Base-by-base conservation (phyloP, 2,888 invertebrate genomes). In the Hermodice carunculata region DNA sequence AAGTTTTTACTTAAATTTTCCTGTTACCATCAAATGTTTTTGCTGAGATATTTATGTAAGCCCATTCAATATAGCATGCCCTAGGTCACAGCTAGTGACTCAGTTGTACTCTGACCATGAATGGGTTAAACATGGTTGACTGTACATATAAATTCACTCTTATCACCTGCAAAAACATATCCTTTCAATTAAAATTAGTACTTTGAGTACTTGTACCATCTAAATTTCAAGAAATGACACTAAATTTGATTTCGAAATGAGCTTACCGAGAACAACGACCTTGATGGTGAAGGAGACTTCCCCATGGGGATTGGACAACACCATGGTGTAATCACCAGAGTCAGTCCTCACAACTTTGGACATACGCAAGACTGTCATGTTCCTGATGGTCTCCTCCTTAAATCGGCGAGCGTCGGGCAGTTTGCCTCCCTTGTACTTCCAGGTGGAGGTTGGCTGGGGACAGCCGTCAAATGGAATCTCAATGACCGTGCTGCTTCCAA, bases 231-330 rank as follows among this genome's bases (percentile, higher is more conserved):
- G 44, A n/a, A 19, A 44, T 14, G 19, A 46, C 22, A 14, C 32
- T 46, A 8, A 24, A 19, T 28, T 26, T 11, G 11, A 5, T 8
- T 8, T 24, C 11, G 8, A 57, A 19, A 28, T 19, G 28, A 8
- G 94, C 88, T 74, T 90, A 90, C 84, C 91, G 92, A 64, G 63
- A 22, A 71, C 70, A 24, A 49, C 63, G 28, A 70, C 62, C 29
- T 65, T 61, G 43, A 68, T 49, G 44, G 54, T 74, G 54, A 61
- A 54, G 1, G 43, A 58, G 46, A 49, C 48, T 31, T 65, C 64
- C 44, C 67, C 74, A 49, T 66, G 58, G 31, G 69, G 72, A 52
- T 74, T 75, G 49, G 61, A 57, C 29, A 75, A 37, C 19, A 48
- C 46, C 31, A 65, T 48, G 8, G 29, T 67, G 61, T 69, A 78